phyloP scores from a whole-genome alignment of 2,888 invertebrate species.

The Axea sp. region DNA sequence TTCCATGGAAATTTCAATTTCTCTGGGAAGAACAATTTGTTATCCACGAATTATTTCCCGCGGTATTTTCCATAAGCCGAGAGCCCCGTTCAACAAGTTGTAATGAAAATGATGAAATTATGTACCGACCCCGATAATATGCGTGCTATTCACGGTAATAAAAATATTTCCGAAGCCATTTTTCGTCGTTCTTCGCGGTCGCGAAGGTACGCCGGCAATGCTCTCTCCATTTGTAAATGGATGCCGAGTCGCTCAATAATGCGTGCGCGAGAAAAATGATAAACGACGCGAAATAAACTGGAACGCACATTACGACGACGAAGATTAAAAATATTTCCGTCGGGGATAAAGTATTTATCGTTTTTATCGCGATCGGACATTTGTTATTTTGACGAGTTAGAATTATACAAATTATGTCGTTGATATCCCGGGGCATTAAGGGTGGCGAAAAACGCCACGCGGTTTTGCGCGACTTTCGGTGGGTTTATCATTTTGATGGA shows the following conservation, averaged over 20 bases:
- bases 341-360: constrained; percentile 30
- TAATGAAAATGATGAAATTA: constrained; percentile 52
- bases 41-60: constrained; percentile 8
- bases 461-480: neutral
- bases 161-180: constrained; percentile 41
- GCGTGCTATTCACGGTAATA: constrained; percentile 38
- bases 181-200: constrained; percentile 14
- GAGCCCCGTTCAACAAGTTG: constrained; percentile 31
- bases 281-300: constrained; percentile 51
- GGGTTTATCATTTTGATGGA: constrained; percentile 43
- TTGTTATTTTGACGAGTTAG: constrained; percentile 31
- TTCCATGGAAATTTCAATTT: constrained; percentile 13
- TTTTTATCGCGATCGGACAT: constrained; percentile 35
- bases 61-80: neutral
- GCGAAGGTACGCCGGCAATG: constrained; percentile 40
- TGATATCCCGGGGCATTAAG: constrained; percentile 19
- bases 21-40: neutral
- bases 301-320: constrained; percentile 41
- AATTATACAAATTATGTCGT: constrained; percentile 35
- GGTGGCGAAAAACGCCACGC: constrained; percentile 7
- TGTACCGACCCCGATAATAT: constrained; percentile 31
- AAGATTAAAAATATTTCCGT: constrained; percentile 53
- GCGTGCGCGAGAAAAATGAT: constrained; percentile 54
- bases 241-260: constrained; percentile 54
- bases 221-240: constrained; percentile 43